These are phyloP conservation scores for Drosophila antonietae DNA, from an alignment of 2,888 invertebrate species.

Conservation along the genomic window DNA sequence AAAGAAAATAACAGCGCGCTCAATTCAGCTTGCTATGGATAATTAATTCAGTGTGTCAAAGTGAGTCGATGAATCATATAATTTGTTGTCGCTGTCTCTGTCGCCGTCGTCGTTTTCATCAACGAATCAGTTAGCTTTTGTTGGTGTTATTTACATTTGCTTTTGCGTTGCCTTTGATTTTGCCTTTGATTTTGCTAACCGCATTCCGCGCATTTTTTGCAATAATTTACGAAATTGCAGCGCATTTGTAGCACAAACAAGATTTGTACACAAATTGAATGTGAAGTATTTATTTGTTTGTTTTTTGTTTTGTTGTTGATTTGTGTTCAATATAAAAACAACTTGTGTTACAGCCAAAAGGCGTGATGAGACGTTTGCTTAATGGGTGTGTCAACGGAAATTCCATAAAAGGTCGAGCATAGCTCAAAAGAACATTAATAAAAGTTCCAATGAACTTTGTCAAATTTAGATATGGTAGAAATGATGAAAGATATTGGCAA, in stretches of 20 bases:
- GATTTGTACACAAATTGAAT: slow-evolving; percentile 22
- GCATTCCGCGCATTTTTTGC: slow-evolving; percentile 71
- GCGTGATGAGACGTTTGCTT: not conserved
- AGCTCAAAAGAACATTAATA: slow-evolving; percentile 6
- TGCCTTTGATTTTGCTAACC: slow-evolving; percentile 44
- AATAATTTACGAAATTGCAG: slow-evolving; percentile 60
- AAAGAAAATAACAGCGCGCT: slow-evolving; percentile 10
- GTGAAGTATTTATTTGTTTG: slow-evolving; percentile 3
- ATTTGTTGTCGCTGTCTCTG: slow-evolving; percentile 31
- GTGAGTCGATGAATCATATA: slow-evolving; percentile 63
- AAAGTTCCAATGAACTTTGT: slow-evolving; percentile 26
- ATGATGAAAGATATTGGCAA: not conserved
- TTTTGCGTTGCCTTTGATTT: not conserved
- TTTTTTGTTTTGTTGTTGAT: not conserved
- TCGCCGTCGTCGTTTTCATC: not conserved
- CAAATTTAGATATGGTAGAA: not conserved
- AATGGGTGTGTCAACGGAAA: slow-evolving; percentile 29
- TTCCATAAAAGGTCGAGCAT: slow-evolving; percentile 12
- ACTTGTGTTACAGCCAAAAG: not conserved
- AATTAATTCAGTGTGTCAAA: slow-evolving; percentile 72
- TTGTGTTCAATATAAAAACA: not conserved
- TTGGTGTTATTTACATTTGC: slow-evolving; percentile 4
- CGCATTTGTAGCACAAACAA: slow-evolving; percentile 37
- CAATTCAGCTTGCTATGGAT: slow-evolving; percentile 21
- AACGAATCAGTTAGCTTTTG: slow-evolving; percentile 11